Conservation (phyloP, 2,888 invertebrate genomes). For the Germaria angustata region DNA sequence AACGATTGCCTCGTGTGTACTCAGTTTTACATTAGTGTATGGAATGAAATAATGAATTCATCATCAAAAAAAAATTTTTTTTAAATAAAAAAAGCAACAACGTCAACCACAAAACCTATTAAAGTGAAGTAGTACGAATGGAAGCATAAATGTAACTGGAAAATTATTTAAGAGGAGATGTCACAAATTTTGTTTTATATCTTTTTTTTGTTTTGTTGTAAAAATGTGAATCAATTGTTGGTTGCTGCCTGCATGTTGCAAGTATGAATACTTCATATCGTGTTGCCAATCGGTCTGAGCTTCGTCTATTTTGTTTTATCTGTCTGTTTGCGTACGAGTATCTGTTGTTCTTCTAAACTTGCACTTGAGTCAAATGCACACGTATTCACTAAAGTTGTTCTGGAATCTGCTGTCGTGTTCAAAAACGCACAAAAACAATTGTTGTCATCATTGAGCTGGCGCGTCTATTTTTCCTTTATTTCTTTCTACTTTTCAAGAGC, state of each 20-base stretch:
- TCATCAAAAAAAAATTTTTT: background rate
- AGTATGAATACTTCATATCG: conserved; percentile 19
- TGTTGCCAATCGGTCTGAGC: conserved; percentile 58
- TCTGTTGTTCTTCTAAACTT: conserved; percentile 43
- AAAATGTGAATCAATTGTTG: conserved; percentile 47
- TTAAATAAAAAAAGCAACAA: conserved; percentile 14
- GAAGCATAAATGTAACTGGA: conserved; percentile 16
- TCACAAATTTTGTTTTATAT: conserved; percentile 10
- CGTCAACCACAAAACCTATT: conserved; percentile 14
- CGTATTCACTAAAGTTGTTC: background rate
- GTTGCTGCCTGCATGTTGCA: conserved; percentile 21
- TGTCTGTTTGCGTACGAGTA: background rate
- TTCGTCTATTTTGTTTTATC: background rate
- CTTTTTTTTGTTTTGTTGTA: conserved; percentile 2
- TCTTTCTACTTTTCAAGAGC: conserved; percentile 40
- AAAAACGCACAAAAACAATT: conserved; percentile 24
- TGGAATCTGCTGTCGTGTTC: background rate
- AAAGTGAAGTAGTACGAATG: background rate
- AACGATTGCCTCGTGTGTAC: background rate
- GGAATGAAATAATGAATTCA: conserved; percentile 21
- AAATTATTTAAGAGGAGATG: conserved; percentile 33
- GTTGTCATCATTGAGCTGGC: conserved; percentile 57
- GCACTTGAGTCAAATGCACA: conserved; percentile 52
- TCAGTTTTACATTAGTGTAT: background rate
- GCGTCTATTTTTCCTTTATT: conserved; percentile 45